Percentiles rank a stretch among this genome's conserved stretches.
These are phyloP conservation scores for Popillia japonica DNA, from an alignment of 1,140 invertebrate species.

Conservation along the genomic window DNA sequence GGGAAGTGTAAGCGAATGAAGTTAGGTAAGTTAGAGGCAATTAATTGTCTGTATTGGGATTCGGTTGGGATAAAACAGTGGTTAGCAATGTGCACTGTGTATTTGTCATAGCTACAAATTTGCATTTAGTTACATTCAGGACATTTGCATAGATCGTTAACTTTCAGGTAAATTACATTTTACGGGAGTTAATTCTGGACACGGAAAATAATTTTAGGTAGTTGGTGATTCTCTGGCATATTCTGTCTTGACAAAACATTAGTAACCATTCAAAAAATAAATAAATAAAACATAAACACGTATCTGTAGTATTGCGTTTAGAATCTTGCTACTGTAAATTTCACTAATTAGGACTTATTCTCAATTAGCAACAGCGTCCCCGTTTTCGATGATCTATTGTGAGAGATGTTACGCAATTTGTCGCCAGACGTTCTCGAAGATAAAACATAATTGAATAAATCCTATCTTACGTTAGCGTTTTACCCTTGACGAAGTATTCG, in stretches of 20 bases:
- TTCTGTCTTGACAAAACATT: no score
- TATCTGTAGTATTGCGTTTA: no score
- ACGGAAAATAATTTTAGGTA: background rate
- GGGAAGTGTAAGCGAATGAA: no score
- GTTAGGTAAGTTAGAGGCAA: no score
- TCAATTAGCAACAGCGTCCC: background rate
- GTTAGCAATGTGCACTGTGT: no score
- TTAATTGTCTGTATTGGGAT: no score
- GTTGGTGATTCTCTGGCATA: no score
- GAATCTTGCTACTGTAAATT: background rate
- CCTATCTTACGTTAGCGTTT: background rate
- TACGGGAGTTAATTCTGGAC: background rate
- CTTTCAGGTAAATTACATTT: background rate
- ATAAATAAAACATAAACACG: no score
- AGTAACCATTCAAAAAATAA: no score
- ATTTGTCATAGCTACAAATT: no score
- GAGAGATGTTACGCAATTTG: background rate
- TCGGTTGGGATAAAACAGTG: no score
- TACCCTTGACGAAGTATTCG: background rate
- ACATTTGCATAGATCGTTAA: background rate
- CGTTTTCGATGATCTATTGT: background rate
- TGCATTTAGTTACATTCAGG: background rate
- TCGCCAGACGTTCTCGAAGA: background rate
- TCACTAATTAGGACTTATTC: background rate
- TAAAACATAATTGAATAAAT: slow-evolving; percentile 29